phyloP scores from a whole-genome alignment of 2,113 vertebrate species.

The Miniopterus natalensis region DNA sequence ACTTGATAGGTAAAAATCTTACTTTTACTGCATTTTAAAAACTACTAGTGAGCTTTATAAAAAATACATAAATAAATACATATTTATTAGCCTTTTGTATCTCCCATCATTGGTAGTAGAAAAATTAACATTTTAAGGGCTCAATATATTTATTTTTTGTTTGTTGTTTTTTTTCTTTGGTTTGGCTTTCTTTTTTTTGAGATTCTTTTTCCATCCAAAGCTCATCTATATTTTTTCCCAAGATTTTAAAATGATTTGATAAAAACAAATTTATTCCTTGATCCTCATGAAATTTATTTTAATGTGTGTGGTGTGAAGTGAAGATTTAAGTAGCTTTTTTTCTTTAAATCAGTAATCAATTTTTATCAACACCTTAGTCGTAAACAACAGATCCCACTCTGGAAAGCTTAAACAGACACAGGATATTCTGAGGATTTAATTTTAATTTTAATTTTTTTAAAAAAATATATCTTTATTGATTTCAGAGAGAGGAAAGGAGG shows the following conservation, averaged over 20 bases:
- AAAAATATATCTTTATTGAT: too few species aligned
- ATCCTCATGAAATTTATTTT: background rate
- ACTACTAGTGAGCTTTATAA: conserved; percentile 23
- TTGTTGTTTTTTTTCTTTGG: background rate
- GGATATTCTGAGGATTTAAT: background rate
- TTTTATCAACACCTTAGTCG: background rate
- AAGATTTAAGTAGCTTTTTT: background rate
- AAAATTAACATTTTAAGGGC: background rate
- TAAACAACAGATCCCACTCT: background rate
- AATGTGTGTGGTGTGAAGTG: background rate
- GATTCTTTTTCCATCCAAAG: background rate
- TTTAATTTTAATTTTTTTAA: too few species aligned
- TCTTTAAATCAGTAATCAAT: background rate
- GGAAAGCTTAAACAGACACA: background rate
- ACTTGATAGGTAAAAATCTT: background rate
- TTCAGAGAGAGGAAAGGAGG: too few species aligned
- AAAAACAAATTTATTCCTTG: conserved; percentile 33
- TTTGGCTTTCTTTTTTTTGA: background rate
- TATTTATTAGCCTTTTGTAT: background rate
- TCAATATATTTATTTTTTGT: background rate
- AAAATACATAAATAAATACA: background rate
- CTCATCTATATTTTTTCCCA: background rate
- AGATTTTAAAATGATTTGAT: conserved; percentile 4
- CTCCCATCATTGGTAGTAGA: background rate
- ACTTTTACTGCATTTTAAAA: background rate